Conservation (phyloP, 2,113 vertebrate species). For the Heterotilapia buettikoferi region DNA sequence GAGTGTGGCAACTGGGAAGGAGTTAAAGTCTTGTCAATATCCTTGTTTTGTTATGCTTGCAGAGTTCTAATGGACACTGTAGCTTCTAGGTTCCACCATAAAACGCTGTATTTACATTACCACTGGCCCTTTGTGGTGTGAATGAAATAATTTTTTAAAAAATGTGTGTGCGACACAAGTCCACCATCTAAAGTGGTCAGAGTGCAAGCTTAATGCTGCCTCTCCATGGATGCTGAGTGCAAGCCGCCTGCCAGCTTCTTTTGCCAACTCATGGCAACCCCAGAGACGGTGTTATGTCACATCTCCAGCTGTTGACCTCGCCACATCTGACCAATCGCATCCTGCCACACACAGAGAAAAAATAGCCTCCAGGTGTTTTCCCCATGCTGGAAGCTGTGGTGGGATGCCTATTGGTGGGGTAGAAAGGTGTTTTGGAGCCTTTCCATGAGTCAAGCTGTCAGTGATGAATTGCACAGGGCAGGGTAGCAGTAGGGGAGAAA, state of each 20-base stretch:
- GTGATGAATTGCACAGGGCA: slow-evolving; percentile 40
- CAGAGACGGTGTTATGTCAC: slow-evolving; percentile 13
- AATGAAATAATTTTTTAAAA: not conserved
- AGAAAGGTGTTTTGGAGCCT: slow-evolving; percentile 11
- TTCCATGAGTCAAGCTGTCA: slow-evolving; percentile 19
- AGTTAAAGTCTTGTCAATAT: not conserved
- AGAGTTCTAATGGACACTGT: not conserved
- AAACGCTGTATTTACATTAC: not conserved
- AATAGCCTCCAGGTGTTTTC: slow-evolving; percentile 25
- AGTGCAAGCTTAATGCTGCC: not conserved
- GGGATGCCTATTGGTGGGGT: not conserved
- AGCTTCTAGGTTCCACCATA: not conserved
- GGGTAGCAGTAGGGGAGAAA: not conserved
- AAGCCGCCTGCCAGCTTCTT: not conserved
- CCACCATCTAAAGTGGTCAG: not conserved
- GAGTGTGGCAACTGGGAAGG: not conserved
- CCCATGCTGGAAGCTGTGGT: not conserved
- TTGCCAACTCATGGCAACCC: slow-evolving; percentile 2
- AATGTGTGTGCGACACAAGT: not conserved
- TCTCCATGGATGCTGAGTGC: not conserved
- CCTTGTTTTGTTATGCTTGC: not conserved
- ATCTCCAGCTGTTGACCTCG: slow-evolving; percentile 22
- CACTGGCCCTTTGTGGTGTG: not conserved
- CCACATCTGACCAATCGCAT: slow-evolving; percentile 21
- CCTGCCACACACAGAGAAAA: not conserved